Conservation (phyloP, 2,888 invertebrate genomes). For the Boloria selene region DNA sequence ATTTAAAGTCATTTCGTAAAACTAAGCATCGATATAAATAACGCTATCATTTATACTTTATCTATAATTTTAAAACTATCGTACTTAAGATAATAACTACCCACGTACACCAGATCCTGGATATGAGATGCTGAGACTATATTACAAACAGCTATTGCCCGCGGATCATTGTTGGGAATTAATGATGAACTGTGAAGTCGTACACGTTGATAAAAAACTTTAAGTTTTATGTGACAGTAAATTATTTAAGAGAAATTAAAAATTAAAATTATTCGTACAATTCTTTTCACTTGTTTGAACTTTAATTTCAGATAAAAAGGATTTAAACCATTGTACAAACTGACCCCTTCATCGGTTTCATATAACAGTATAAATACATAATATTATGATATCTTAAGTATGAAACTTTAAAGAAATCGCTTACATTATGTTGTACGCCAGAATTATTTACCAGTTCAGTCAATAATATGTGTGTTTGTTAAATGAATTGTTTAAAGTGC, state of each 20-base stretch:
- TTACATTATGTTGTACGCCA: conserved; percentile 68
- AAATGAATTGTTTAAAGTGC: conserved; percentile 65
- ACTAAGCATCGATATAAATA: conserved; percentile 81
- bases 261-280: no score
- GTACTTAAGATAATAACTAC: conserved; percentile 69
- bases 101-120: conserved; percentile 64
- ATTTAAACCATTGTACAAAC: neutral
- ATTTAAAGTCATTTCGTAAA: conserved; percentile 69
- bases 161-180: conserved; percentile 7
- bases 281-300: no score
- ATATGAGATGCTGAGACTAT: conserved; percentile 69
- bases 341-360: conserved; percentile 10
- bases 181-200: neutral
- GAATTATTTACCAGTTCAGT: conserved; percentile 70
- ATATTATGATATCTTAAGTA: conserved; percentile 54
- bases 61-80: conserved; percentile 72
- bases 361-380: conserved; percentile 22
- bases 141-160: conserved; percentile 30
- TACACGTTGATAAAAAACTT: neutral
- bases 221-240: no score
- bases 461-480: conserved; percentile 64
- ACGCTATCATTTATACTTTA: conserved; percentile 76
- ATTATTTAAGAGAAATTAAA: no score
- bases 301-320: neutral
- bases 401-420: conserved; percentile 59